Evolutionary conservation across 2,888 invertebrate species (phyloP).

Genomic region (Drosophila lacicola): DNA sequence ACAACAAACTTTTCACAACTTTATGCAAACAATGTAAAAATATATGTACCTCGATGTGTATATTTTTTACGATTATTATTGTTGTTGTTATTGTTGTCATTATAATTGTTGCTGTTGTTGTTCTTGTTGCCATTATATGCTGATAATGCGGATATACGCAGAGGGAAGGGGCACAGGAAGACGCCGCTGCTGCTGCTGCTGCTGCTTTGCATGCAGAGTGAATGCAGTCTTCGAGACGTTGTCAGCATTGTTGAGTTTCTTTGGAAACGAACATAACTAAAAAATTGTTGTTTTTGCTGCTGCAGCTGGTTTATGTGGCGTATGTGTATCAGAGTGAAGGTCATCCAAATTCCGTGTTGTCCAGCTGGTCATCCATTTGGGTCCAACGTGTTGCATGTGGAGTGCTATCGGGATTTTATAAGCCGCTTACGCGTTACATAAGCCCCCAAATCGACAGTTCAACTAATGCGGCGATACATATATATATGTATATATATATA

Average conservation of each 20-base stretch:
- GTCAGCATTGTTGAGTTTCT: slow-evolving; percentile 52
- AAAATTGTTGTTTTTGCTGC: slow-evolving; percentile 1
- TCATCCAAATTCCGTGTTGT: slow-evolving; percentile 22
- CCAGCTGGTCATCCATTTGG: slow-evolving; percentile 22
- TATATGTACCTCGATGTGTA: slow-evolving; percentile 13
- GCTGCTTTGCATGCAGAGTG: slow-evolving; percentile 50
- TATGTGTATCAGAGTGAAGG: slow-evolving; percentile 53
- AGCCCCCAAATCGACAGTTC: slow-evolving; percentile 20
- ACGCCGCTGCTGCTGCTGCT: slow-evolving; percentile 11
- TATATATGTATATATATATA: no score
- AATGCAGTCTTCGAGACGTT: slow-evolving; percentile 38
- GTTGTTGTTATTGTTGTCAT: slow-evolving; percentile 24
- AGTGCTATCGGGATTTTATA: slow-evolving; percentile 16
- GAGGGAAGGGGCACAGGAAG: slow-evolving; percentile 15
- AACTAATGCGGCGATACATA: slow-evolving; percentile 1
- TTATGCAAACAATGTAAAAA: slow-evolving; percentile 15
- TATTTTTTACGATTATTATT: slow-evolving; percentile 33
- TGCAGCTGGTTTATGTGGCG: slow-evolving; percentile 45
- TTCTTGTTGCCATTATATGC: slow-evolving; percentile 28
- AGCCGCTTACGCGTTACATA: slow-evolving; percentile 44
- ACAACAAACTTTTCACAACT: slow-evolving; percentile 33
- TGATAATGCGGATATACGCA: slow-evolving; percentile 52
- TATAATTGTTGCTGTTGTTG: slow-evolving; percentile 20
- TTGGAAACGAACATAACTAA: slow-evolving; percentile 34
- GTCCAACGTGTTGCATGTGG: slow-evolving; percentile 6